Base-by-base conservation (phyloP, 2,888 invertebrate genomes). In the Drosophila buzzatii region DNA sequence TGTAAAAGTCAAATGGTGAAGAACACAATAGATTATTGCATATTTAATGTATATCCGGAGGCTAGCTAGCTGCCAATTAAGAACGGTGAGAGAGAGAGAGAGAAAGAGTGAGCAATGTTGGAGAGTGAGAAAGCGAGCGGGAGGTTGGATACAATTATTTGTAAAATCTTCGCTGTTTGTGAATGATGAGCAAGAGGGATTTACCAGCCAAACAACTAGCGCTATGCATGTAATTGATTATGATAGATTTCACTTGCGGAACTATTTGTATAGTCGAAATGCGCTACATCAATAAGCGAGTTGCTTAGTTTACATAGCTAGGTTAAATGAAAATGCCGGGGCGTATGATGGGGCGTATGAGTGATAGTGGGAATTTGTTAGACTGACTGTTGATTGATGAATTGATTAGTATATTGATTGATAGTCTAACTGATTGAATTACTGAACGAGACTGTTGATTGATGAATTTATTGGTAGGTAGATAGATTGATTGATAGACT, bases 131-230 rank as follows among this genome's bases (percentile, higher is more conserved):
- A 23, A 2, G 37, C 2, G 37, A 16, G 2, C 1, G 4, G 14
- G 14, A 37, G 14, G 5, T 14, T 37, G 2, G 42, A 18, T 8
- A 23, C 1, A 23, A 23, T 23, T 45, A 45, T 27, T 47, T 4
- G 47, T 31, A 49, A 41, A 16, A 35, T 20, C 33, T 33, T 51
- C 14, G 35, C 51, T 14, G 33, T 18, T 49, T 49, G n/a, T 31
- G 49, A 66, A 33, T 44, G 76, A 69, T 79, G 79, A 79, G 76
- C 70, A 67, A 67, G 64, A 68, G 67, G 79, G 79, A 73, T 80
- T 79, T 79, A 76, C 81, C 80, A 58, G 47, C 20, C 18, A 0
- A 44, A n/a, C 64, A 68, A 67, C 63, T 64, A 74, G 42, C 61
- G 44, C 37, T 49, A 45, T 44, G 62, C 65, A 62, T 66, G 66